phyloP scores from a whole-genome alignment of 2,113 vertebrate genomes.

The Hemiscyllium ocellatum region DNA sequence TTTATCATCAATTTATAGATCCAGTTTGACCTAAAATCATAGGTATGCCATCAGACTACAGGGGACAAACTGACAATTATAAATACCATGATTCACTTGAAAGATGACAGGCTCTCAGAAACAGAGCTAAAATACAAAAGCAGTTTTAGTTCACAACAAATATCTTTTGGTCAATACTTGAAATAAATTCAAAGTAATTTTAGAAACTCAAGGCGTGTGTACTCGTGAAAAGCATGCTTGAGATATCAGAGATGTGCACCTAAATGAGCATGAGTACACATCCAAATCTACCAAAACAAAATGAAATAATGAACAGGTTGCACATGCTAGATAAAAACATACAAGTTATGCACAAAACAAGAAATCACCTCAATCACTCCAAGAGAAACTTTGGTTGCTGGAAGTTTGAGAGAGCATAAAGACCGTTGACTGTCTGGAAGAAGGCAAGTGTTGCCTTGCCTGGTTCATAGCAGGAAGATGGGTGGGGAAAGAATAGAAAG shows the following conservation, averaged over 20 bases:
- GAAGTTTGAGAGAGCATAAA: slow-evolving; percentile 99
- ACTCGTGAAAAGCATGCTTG: not conserved
- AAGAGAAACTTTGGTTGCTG: slow-evolving; percentile 99
- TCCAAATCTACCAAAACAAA: slow-evolving; percentile 37
- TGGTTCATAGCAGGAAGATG: slow-evolving; percentile 57
- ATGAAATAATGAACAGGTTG: slow-evolving; percentile 45
- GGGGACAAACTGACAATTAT: not conserved
- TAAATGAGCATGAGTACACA: not conserved
- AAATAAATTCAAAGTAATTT: not conserved
- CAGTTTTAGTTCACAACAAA: not conserved
- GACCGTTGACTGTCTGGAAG: slow-evolving; percentile 96
- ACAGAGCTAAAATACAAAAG: not conserved
- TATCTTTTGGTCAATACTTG: not conserved
- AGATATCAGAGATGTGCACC: not conserved
- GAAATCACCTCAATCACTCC: slow-evolving; percentile 98
- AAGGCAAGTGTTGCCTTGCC: slow-evolving; percentile 94
- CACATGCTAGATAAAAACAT: slow-evolving; percentile 43
- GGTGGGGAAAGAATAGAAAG: not conserved
- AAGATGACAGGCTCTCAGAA: not conserved
- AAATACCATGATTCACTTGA: not conserved
- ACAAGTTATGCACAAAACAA: slow-evolving; percentile 48
- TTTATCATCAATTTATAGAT: not conserved
- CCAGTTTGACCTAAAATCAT: not conserved
- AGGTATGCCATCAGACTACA: not conserved
- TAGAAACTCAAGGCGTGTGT: no score